Evolutionary conservation across 1,140 invertebrate species (phyloP), one percentile per base, ranked within the genome.

Genomic region (Limonius californicus): DNA sequence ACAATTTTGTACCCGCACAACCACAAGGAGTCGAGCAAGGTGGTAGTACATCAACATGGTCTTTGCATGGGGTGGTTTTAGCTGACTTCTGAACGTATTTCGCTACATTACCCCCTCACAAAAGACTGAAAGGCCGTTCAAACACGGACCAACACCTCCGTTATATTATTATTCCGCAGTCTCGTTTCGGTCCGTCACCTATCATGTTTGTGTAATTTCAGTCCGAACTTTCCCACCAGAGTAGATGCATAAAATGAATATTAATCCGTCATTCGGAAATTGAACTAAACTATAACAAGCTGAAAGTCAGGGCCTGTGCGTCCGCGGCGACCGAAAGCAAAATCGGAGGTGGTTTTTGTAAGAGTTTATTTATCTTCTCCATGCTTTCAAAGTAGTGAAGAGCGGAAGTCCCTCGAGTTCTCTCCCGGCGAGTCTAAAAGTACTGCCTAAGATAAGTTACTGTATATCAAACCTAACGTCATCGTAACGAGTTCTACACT

Each of bases 401-500:
- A 50, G 45, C n/a, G 45, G 45, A 50, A 50, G 45, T 50, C 45
- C 45, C 45, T 50, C 45, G 45, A 50, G 45, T 50, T 50, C 42
- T 45, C 45, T 50, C n/a, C n/a, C 45, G 45, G 45, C 16, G 45
- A 50, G 45, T 50, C 45, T 50, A 14, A 50, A 50, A 50, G 45
- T 50, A 50, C 20, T 19, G 16, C 20, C 42, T 50, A 50, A 50
- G 45, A 50, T 50, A 50, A 50, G 45, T 50, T 50, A 50, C 45
- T 50, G 45, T 50, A 50, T 50, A 50, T 50, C 45, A 50, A 50
- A 50, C 45, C 45, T 55, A 55, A 19, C 27, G 54, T 55, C 54
- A 32, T 27, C 54, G 54, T 55, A 55, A 55, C 54, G 21, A 55
- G 20, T 23, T 55, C 54, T 27, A 55, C 15, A 55, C 45, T 27